These are phyloP conservation scores for Ptiloglossa arizonensis DNA, from an alignment of 1,140 invertebrate species.

Conservation along the genomic window DNA sequence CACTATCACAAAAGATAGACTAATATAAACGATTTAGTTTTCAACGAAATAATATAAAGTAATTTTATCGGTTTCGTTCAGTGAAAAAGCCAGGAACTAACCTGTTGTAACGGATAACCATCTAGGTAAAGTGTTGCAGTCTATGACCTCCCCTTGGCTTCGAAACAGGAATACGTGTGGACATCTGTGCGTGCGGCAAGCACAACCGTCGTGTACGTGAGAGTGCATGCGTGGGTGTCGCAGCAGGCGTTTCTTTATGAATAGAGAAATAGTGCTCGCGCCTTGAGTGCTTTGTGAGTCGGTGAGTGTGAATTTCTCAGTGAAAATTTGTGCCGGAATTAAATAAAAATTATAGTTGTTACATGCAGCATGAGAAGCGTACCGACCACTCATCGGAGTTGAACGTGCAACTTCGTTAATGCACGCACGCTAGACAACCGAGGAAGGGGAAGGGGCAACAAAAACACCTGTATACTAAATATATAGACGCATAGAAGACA, in stretches of 20 bases:
- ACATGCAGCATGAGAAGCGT: not conserved
- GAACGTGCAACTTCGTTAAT: slow-evolving; percentile 11
- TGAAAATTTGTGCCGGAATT: slow-evolving; percentile 39
- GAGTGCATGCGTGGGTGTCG: slow-evolving; percentile 54
- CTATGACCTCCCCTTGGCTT: slow-evolving; percentile 34
- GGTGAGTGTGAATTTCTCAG: slow-evolving; percentile 19
- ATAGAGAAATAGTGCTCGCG: slow-evolving; percentile 40
- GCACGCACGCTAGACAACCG: slow-evolving; percentile 21
- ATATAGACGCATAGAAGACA: not conserved
- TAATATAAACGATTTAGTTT: not conserved
- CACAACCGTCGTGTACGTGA: slow-evolving; percentile 46
- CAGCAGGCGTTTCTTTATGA: slow-evolving; percentile 55
- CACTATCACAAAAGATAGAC: not conserved
- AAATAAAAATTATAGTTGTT: not conserved
- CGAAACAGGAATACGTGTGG: slow-evolving; percentile 30
- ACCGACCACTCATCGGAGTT: slow-evolving; percentile 5
- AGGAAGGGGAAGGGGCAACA: slow-evolving; percentile 19
- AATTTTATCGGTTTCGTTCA: not conserved
- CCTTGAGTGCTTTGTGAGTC: slow-evolving; percentile 34
- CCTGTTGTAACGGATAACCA: not conserved
- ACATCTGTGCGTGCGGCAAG: slow-evolving; percentile 48
- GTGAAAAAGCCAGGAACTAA: not conserved
- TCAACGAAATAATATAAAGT: not conserved
- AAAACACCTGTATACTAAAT: slow-evolving; percentile 46
- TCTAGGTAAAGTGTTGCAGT: slow-evolving; percentile 7